Evolutionary conservation across 2,888 invertebrate genomes (phyloP), one percentile per base, ranked within the genome.

Genomic region (Drosophila lacicola): DNA sequence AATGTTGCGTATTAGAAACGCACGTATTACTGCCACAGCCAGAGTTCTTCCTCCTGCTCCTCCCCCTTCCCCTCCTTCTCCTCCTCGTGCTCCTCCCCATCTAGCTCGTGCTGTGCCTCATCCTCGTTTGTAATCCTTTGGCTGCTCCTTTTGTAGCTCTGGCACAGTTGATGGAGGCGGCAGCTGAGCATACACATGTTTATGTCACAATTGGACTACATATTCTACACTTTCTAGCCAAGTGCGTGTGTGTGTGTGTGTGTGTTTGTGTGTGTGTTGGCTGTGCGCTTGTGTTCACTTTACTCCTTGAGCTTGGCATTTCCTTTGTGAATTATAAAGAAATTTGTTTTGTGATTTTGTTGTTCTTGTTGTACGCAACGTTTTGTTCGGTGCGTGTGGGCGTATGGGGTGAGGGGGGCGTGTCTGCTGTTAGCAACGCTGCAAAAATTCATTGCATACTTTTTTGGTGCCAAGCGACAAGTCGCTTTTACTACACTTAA

Each of bases 321-420:
- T 87, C 78, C 83, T 83, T 83, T 83, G 88, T 84, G 78, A 85
- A 87, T 83, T 83, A 87, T 84, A 87, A 84, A 87, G 83, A 83
- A 87, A 83, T 83, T 87, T 87, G 82, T 73, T 70, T 51, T 57
- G 60, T 56, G 55, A 25, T 55, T 34, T 29, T 64, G 21, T 39
- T 61, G 42, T 45, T 55, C 14, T 13, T 63, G 41, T 51, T 64
- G 46, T 74, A 74, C 71, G 74, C 70, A 77, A 63, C 73, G 62
- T 58, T 76, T 63, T 60, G 62, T 70, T 57, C 19, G 49, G 17
- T 70, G 69, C 54, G 63, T 58, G 37, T 14, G 33, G 11, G 37
- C 10, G 21, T 21, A 14, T 4, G 17, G 17, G 1, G 37, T 13
- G 39, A 29, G 11, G 44, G 2, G n/a, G 57, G 64, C 36, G 56